Percentiles rank a stretch among this genome's conserved stretches.
phyloP scores from a whole-genome alignment of 2,888 invertebrate genomes.

The Caenorhabditis japonica region DNA sequence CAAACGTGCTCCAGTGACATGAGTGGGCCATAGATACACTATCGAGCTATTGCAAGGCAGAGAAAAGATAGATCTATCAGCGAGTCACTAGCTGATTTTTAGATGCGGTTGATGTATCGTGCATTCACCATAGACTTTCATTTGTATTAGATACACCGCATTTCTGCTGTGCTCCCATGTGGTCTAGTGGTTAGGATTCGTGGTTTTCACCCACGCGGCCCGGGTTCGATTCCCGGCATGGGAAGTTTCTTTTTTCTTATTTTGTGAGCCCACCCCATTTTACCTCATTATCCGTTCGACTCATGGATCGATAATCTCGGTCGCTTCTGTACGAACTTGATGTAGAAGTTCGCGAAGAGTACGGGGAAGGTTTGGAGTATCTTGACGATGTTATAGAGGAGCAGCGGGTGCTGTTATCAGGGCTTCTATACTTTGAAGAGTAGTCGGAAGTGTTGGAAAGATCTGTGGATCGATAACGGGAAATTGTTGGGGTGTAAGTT shows the following conservation, averaged over 20 bases:
- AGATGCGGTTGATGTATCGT: no score
- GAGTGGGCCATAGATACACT: no score
- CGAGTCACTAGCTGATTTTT: no score
- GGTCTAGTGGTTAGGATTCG: slow-evolving; percentile 78
- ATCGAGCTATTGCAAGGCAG: no score
- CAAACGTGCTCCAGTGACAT: no score
- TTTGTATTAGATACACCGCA: no score
- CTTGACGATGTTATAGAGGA: slow-evolving; percentile 19
- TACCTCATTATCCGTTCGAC: slow-evolving; percentile 40
- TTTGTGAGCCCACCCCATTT: not conserved
- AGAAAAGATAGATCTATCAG: no score
- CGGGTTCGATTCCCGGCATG: slow-evolving; percentile 78
- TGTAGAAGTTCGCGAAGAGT: slow-evolving; percentile 43
- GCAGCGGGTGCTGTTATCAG: slow-evolving; percentile 28
- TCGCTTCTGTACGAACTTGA: slow-evolving; percentile 41
- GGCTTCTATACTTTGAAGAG: slow-evolving; percentile 31
- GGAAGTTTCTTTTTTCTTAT: slow-evolving; percentile 15
- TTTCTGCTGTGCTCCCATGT: slow-evolving; percentile 71
- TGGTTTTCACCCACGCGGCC: slow-evolving; percentile 77
- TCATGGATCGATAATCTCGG: slow-evolving; percentile 46
- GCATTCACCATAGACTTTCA: no score
- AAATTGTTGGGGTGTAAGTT: slow-evolving; percentile 26
- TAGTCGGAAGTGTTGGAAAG: slow-evolving; percentile 36
- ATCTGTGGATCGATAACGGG: slow-evolving; percentile 47
- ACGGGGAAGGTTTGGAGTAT: slow-evolving; percentile 11